Percentiles rank a stretch among this genome's conserved stretches.
These are phyloP conservation scores for Dryobota labecula DNA, from an alignment of 2,888 invertebrate genomes.

Conservation along the genomic window DNA sequence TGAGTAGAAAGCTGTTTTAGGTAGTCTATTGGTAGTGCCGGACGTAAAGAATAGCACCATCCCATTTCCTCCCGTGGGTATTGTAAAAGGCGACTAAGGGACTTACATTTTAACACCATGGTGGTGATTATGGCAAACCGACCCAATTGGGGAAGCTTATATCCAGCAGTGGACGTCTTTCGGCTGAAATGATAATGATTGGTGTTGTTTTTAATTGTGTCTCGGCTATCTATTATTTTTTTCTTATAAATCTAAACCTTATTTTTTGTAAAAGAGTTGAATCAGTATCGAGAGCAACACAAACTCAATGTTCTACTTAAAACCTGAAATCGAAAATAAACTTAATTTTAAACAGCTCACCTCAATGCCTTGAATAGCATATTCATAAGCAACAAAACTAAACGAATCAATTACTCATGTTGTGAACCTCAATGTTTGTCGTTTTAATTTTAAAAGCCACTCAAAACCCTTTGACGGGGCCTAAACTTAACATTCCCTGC, in stretches of 20 bases:
- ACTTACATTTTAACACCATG: too few species aligned
- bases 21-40: too few species aligned
- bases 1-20: too few species aligned
- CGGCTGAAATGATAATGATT: too few species aligned
- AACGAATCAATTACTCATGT: slow-evolving; percentile 82
- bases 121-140: too few species aligned
- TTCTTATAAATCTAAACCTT: not conserved
- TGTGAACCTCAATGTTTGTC: slow-evolving; percentile 82
- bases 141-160: too few species aligned
- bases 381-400: slow-evolving; percentile 63
- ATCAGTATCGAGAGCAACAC: not conserved
- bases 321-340: not conserved
- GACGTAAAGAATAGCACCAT: too few species aligned
- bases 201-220: slow-evolving; percentile 17
- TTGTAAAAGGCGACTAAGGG: too few species aligned
- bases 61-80: too few species aligned
- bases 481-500: slow-evolving; percentile 84
- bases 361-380: slow-evolving; percentile 29
- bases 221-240: not conserved
- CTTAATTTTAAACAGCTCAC: slow-evolving; percentile 8
- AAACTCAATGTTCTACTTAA: not conserved
- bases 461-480: slow-evolving; percentile 83
- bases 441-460: slow-evolving; percentile 87
- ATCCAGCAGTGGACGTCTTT: too few species aligned
- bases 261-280: too few species aligned